A percentile compares a stretch with the other conserved stretches of the same genome.
Conservation (phyloP, 2,888 invertebrate species). For the Perizoma affinitatum region DNA sequence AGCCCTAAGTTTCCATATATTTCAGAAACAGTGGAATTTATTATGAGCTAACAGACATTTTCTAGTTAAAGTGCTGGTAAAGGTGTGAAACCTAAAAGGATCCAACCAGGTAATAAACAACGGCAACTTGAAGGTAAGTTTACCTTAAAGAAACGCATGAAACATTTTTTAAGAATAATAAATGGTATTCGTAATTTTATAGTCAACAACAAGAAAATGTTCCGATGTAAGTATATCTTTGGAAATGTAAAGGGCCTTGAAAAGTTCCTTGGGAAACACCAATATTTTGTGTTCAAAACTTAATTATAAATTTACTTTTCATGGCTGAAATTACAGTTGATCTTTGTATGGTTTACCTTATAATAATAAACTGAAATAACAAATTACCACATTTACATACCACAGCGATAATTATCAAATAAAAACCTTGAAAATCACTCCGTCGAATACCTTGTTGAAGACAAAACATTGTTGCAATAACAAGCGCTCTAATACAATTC, state of each 20-base stretch:
- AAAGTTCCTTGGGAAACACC: neutral
- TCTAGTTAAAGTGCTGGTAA: conserved; percentile 3
- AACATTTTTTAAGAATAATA: neutral
- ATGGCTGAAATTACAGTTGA: neutral
- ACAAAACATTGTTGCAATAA: conserved; percentile 22
- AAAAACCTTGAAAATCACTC: conserved; percentile 6
- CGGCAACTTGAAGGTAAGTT: conserved; percentile 7
- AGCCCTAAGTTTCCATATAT: neutral
- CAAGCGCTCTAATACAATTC: neutral
- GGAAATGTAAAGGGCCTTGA: neutral
- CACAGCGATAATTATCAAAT: neutral
- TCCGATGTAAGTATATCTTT: too few species aligned
- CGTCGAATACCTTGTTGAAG: conserved; percentile 20
- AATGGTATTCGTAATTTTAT: too few species aligned
- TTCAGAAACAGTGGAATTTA: neutral
- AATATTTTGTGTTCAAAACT: neutral
- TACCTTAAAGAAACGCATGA: conserved; percentile 4
- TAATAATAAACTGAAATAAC: neutral
- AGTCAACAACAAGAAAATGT: too few species aligned
- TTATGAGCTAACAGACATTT: conserved; percentile 2
- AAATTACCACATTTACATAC: too few species aligned
- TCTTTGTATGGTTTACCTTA: neutral
- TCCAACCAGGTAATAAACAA: conserved; percentile 18
- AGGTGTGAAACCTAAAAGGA: conserved; percentile 25
- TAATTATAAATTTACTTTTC: too few species aligned